phyloP scores from a whole-genome alignment of 92 coral and sea anemone species.

The Micromussa lordhowensis region DNA sequence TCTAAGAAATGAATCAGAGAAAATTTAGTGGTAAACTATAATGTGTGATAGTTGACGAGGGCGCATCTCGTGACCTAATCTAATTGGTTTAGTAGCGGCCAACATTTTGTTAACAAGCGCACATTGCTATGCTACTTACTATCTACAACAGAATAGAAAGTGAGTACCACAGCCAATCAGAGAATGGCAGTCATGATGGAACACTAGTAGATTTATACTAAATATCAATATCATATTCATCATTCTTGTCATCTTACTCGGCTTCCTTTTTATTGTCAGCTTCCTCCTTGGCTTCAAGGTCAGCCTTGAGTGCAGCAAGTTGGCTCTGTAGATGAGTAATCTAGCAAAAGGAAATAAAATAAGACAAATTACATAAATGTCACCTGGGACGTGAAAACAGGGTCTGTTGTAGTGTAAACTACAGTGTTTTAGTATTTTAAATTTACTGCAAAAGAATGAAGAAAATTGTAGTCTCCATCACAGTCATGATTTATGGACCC shows the following conservation, averaged over 20 bases:
- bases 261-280: conserved; percentile 64
- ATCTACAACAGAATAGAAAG: too few species aligned
- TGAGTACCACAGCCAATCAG: too few species aligned
- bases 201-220: too few species aligned
- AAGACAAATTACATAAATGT: background rate
- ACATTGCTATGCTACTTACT: too few species aligned
- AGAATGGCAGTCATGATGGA: too few species aligned
- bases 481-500: background rate
- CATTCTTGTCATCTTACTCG: conserved; percentile 57
- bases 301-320: conserved; percentile 74
- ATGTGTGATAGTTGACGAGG: too few species aligned
- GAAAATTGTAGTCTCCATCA: background rate
- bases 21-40: too few species aligned
- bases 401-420: background rate
- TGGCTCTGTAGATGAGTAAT: conserved; percentile 72
- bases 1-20: too few species aligned
- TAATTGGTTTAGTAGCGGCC: too few species aligned
- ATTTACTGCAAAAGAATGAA: background rate
- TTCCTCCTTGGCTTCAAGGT: conserved; percentile 64
- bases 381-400: background rate
- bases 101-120: too few species aligned
- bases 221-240: background rate
- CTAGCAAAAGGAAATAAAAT: conserved; percentile 21
- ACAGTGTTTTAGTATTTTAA: background rate
- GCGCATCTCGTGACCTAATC: too few species aligned